Evolutionary conservation across 2,113 vertebrate genomes (phyloP).

Genomic region (Engystomops pustulosus): DNA sequence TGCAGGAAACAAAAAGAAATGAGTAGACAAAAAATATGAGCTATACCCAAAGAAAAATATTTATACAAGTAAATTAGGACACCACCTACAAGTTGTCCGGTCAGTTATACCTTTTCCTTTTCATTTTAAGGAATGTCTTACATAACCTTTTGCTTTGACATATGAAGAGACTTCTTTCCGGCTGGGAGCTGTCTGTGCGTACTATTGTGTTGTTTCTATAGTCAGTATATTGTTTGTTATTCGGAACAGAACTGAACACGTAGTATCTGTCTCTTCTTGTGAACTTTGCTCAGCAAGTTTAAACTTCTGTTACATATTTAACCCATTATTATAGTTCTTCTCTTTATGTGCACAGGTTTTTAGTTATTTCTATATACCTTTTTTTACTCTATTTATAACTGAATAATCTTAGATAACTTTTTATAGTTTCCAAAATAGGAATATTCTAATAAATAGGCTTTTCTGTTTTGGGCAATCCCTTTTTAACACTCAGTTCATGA

Average conservation of each 20-base stretch:
- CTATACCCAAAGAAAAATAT: background rate
- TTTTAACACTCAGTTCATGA: too few species aligned
- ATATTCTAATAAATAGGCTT: too few species aligned
- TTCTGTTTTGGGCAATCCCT: too few species aligned
- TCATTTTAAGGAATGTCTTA: slow-evolving; percentile 15
- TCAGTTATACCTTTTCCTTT: background rate
- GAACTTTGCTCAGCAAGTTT: slow-evolving; percentile 25
- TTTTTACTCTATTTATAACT: too few species aligned
- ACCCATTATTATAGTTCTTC: background rate
- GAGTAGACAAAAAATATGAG: background rate
- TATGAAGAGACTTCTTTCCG: slow-evolving; percentile 19
- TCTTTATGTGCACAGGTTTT: too few species aligned
- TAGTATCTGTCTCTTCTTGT: slow-evolving; percentile 9
- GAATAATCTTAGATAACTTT: too few species aligned
- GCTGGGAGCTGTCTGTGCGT: background rate
- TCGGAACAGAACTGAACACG: too few species aligned
- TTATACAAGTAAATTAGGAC: slow-evolving; percentile 12
- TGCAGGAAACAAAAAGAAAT: background rate
- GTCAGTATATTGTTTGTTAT: too few species aligned
- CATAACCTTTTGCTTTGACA: slow-evolving; percentile 6
- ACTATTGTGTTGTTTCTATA: too few species aligned
- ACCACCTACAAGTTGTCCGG: background rate
- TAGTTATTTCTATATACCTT: too few species aligned
- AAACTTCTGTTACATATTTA: slow-evolving; percentile 17
- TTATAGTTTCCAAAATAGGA: too few species aligned